Percentiles rank a stretch among this genome's conserved stretches.
phyloP scores from a whole-genome alignment of 2,797 vertebrate species.

The Oryzias sinensis region DNA sequence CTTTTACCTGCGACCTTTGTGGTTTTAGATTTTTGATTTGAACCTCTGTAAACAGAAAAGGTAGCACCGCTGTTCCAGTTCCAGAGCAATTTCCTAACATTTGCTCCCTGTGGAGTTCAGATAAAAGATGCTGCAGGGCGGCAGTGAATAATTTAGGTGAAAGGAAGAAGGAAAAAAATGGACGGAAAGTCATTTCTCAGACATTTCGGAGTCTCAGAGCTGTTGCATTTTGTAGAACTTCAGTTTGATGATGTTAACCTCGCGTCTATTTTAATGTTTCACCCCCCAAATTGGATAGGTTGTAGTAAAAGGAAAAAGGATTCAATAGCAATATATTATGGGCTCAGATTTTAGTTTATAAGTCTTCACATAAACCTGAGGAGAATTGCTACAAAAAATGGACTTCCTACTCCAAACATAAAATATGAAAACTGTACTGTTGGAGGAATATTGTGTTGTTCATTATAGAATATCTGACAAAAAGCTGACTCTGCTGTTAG shows the following conservation, averaged over 20 bases:
- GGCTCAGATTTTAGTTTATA: no score
- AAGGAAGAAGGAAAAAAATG: constrained; percentile 40
- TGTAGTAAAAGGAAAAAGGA: constrained; percentile 6
- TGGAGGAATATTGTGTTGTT: no score
- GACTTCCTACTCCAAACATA: no score
- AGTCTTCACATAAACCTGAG: no score
- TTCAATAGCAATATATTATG: neutral
- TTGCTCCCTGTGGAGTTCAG: constrained; percentile 72
- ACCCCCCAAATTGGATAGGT: constrained; percentile 6
- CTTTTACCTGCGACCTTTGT: constrained; percentile 22
- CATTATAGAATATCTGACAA: no score
- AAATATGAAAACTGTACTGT: no score
- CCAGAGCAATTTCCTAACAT: constrained; percentile 51
- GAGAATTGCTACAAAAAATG: no score
- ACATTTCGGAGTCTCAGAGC: constrained; percentile 71
- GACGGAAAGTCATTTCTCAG: constrained; percentile 73
- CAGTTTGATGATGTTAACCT: constrained; percentile 7
- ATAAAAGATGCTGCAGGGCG: constrained; percentile 76
- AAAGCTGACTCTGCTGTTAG: no score
- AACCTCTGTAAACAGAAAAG: constrained; percentile 31
- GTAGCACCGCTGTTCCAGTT: constrained; percentile 50
- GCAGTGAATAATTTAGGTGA: constrained; percentile 74
- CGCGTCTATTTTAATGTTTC: constrained; percentile 1
- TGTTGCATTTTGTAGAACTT: constrained; percentile 57
- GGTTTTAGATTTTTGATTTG: constrained; percentile 27